phyloP scores from a whole-genome alignment of 2,113 vertebrate genomes.

The Lepidothrix coronata region DNA sequence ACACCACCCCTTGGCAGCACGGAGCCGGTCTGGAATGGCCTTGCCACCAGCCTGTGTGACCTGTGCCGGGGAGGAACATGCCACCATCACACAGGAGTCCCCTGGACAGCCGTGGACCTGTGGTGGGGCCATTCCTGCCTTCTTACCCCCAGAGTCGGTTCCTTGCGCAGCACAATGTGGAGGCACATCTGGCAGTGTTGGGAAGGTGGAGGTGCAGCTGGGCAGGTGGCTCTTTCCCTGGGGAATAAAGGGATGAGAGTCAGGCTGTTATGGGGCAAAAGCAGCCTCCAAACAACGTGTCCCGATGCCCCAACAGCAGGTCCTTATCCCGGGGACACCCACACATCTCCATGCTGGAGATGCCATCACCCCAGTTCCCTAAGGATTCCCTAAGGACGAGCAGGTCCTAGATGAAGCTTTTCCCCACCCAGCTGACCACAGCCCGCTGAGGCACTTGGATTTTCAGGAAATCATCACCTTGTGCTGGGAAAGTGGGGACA shows the following conservation, averaged over 20 bases:
- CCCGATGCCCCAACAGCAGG: accelerated
- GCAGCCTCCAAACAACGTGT: neutral
- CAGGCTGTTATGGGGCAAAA: accelerated
- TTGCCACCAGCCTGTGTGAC: accelerated
- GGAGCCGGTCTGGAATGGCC: neutral
- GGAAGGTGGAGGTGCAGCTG: neutral
- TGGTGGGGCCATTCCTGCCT: accelerated
- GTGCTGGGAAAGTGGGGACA: neutral
- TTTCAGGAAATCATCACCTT: slow-evolving; percentile 41
- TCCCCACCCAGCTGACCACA: neutral
- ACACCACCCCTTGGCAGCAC: neutral
- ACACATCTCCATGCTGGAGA: neutral
- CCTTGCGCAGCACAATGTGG: accelerated
- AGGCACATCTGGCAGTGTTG: neutral
- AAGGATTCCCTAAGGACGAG: neutral
- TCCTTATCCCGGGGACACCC: accelerated
- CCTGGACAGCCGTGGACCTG: neutral
- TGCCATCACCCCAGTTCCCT: neutral
- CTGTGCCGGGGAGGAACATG: neutral
- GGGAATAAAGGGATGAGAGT: neutral
- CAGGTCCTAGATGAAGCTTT: neutral
- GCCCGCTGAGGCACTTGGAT: neutral
- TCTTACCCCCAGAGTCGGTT: neutral
- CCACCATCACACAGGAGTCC: neutral
- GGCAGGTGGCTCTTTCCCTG: neutral